These are phyloP conservation scores for Drosophila quinaria DNA, from an alignment of 2,888 invertebrate genomes.

Conservation along the genomic window DNA sequence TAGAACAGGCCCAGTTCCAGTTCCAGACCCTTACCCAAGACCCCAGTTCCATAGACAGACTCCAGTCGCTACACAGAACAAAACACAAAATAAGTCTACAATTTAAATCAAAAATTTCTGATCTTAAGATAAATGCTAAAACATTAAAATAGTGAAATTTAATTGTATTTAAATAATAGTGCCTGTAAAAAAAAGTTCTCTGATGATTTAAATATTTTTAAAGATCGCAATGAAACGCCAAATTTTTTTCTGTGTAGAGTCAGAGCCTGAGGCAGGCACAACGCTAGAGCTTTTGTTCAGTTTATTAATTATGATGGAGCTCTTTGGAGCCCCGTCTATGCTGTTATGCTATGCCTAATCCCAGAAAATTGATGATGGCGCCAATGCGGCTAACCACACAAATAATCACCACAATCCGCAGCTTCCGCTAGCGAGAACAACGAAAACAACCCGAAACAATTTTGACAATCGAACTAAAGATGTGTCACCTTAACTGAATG, in stretches of 20 bases:
- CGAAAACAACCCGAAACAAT: conserved; percentile 28
- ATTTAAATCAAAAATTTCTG: background rate
- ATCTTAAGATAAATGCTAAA: background rate
- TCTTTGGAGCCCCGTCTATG: conserved; percentile 1
- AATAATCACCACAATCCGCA: conserved; percentile 50
- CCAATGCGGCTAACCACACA: conserved; percentile 60
- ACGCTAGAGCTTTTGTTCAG: conserved; percentile 3
- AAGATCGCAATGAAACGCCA: background rate
- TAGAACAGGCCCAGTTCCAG: conserved; percentile 22
- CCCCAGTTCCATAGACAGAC: conserved; percentile 17
- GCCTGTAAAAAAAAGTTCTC: no score
- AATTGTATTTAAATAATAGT: no score
- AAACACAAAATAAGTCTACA: background rate
- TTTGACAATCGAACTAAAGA: conserved; percentile 55
- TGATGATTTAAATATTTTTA: background rate
- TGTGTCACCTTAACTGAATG: conserved; percentile 37
- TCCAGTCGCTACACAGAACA: background rate
- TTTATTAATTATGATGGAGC: conserved; percentile 67
- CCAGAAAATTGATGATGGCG: conserved; percentile 69
- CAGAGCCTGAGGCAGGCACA: conserved; percentile 10
- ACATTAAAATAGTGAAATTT: no score
- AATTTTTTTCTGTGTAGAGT: background rate
- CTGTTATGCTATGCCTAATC: conserved; percentile 53
- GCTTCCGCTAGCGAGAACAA: conserved; percentile 43
- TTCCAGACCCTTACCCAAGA: background rate